Conservation (phyloP, 2,113 vertebrate genomes). For the Eupsittula cactorum region DNA sequence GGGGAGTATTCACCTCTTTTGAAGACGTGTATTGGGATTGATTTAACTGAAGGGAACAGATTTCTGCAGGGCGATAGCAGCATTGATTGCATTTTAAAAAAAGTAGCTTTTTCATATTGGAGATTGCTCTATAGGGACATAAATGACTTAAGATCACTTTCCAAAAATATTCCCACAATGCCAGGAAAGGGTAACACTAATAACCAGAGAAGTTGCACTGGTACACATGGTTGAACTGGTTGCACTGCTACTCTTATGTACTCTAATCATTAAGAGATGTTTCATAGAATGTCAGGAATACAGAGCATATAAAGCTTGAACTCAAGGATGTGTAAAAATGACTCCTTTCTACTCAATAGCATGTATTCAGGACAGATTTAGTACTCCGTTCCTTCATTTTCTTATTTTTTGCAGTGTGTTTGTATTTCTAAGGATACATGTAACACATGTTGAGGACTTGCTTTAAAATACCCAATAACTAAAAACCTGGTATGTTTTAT, state of each 20-base stretch:
- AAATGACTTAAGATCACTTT: background rate
- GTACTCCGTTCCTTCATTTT: background rate
- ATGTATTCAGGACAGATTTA: background rate
- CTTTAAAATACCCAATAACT: background rate
- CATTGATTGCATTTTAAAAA: background rate
- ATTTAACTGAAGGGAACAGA: background rate
- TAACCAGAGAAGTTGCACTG: background rate
- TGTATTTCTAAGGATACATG: background rate
- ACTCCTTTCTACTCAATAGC: background rate
- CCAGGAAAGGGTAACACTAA: background rate
- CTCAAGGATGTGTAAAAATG: background rate
- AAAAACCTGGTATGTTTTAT: background rate
- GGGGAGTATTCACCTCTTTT: background rate
- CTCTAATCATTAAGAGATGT: background rate
- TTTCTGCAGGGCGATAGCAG: background rate
- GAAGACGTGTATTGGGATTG: background rate
- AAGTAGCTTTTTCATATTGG: background rate
- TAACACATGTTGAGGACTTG: background rate
- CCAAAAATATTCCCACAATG: background rate
- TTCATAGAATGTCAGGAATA: background rate
- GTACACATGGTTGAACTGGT: background rate
- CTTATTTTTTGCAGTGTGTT: background rate
- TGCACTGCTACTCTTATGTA: background rate
- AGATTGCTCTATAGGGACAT: background rate
- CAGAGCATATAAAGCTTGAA: background rate